These are phyloP conservation scores for Stictocephala bisonia DNA, from an alignment of 2,888 invertebrate genomes.

Conservation along the genomic window DNA sequence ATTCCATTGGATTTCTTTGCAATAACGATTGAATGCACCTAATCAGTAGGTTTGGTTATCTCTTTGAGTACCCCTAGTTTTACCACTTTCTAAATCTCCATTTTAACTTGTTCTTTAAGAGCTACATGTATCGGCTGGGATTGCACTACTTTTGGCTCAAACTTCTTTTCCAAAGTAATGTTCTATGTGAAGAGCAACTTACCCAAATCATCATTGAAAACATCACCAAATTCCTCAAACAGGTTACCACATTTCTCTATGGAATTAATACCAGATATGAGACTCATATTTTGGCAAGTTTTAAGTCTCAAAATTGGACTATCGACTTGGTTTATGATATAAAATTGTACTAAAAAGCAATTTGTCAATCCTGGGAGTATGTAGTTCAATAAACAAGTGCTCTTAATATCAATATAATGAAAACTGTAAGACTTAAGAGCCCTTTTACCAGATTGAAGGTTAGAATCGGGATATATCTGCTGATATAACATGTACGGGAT, in stretches of 20 bases:
- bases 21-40: background rate
- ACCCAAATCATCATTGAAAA: background rate
- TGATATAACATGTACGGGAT: background rate
- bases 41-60: no score
- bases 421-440: no score
- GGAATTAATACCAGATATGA: background rate
- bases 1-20: background rate
- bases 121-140: background rate
- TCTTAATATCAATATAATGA: no score
- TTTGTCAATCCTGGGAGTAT: background rate
- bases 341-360: background rate
- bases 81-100: background rate
- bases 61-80: background rate
- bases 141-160: background rate
- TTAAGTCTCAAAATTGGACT: background rate
- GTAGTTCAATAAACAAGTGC: no score
- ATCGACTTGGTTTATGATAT: background rate
- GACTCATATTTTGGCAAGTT: background rate
- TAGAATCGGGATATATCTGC: no score
- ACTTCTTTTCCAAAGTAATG: background rate
- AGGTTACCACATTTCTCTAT: no score
- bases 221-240: background rate
- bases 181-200: background rate
- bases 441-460: no score
- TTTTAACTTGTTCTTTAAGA: background rate